These are phyloP conservation scores for Pteropus rufus DNA, from an alignment of 2,797 vertebrate genomes.

Conservation along the genomic window DNA sequence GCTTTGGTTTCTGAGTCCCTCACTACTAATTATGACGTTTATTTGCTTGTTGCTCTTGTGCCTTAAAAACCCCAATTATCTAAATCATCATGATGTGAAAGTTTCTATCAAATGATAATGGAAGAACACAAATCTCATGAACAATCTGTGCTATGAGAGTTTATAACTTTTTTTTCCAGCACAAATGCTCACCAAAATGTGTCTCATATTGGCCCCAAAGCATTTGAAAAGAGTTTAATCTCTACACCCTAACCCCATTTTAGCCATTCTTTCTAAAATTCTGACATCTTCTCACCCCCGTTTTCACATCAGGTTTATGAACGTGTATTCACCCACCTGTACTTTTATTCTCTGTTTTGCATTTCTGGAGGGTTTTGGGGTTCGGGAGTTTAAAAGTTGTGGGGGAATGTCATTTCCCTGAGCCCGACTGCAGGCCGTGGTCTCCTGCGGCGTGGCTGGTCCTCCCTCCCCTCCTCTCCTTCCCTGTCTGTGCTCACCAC, in stretches of 20 bases:
- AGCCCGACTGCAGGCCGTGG: neutral
- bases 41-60: neutral
- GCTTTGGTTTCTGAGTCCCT: neutral
- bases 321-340: neutral
- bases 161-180: neutral
- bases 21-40: neutral
- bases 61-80: neutral
- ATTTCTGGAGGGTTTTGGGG: neutral
- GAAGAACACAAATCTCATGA: neutral
- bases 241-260: neutral
- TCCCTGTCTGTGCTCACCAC: neutral
- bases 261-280: neutral
- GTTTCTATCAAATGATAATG: neutral
- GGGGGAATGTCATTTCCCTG: neutral
- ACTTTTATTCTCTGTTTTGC: neutral
- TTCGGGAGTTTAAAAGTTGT: constrained; percentile 34
- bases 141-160: neutral
- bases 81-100: neutral
- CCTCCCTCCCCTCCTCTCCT: neutral
- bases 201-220: neutral
- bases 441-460: neutral
- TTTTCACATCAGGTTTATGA: neutral
- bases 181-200: neutral
- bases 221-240: neutral
- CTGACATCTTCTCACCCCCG: neutral